Percentiles rank a stretch among this genome's conserved stretches.
Evolutionary conservation across 1,140 invertebrate species (phyloP).

Genomic region (Drosophila santomea): DNA sequence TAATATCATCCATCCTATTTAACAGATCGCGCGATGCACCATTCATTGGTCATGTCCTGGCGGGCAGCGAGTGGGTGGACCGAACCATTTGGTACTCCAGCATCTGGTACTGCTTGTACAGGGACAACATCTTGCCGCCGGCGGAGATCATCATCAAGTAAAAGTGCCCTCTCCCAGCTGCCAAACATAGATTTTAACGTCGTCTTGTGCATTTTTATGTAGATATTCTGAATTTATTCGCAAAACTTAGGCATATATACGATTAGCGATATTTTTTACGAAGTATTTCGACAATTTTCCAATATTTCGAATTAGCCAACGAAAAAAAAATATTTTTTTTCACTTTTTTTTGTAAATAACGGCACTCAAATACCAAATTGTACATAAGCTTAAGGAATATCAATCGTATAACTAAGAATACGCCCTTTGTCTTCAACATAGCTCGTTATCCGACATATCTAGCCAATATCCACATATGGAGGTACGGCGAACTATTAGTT

Average conservation of each 20-base stretch:
- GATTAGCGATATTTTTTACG: not conserved
- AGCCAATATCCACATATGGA: not conserved
- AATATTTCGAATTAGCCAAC: constrained; percentile 4
- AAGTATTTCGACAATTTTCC: not conserved
- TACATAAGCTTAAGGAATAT: constrained; percentile 17
- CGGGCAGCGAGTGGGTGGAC: constrained; percentile 89
- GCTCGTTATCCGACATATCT: not conserved
- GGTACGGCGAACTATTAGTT: constrained; percentile 5
- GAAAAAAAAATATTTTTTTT: not conserved
- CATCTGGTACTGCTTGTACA: constrained; percentile 89
- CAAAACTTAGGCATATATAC: constrained; percentile 6
- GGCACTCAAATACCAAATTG: constrained; percentile 13
- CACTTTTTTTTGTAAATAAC: constrained; percentile 24
- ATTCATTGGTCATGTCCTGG: constrained; percentile 91
- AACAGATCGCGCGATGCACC: constrained; percentile 90
- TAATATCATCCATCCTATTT: constrained; percentile 1
- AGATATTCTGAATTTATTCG: constrained; percentile 38
- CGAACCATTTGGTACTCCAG: constrained; percentile 91
- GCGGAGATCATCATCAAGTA: constrained; percentile 86
- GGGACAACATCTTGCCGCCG: constrained; percentile 85
- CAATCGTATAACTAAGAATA: constrained; percentile 8
- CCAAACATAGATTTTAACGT: constrained; percentile 9
- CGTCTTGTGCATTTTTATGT: constrained; percentile 21
- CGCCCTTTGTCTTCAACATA: constrained; percentile 50
- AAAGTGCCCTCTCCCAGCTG: constrained; percentile 4